Conservation (phyloP, 2,113 vertebrate genomes). For the Chloropsis cyanopogon region DNA sequence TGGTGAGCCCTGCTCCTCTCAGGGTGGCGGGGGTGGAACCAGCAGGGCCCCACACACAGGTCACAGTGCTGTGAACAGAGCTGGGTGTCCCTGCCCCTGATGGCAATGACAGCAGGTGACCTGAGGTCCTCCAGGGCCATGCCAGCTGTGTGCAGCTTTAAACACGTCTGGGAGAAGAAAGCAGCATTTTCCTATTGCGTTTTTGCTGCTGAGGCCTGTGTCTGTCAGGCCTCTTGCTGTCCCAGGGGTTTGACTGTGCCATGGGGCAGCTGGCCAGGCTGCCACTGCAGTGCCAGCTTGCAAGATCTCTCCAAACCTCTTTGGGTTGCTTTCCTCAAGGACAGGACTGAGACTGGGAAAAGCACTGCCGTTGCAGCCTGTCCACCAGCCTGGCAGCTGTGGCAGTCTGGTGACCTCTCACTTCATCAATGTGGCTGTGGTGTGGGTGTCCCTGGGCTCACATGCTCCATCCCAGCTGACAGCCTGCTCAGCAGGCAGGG, state of each 20-base stretch:
- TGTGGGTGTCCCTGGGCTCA: background rate
- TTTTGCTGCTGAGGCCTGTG: background rate
- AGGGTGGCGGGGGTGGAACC: background rate
- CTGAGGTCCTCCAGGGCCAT: background rate
- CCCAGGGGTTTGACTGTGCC: background rate
- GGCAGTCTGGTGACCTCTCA: background rate
- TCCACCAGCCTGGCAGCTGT: background rate
- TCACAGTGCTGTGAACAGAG: rapidly evolving
- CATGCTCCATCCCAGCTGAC: background rate
- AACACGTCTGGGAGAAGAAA: background rate
- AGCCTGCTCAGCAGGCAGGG: background rate
- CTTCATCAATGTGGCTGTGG: background rate
- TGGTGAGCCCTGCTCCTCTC: background rate
- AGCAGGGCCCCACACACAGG: background rate
- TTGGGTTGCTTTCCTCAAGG: background rate
- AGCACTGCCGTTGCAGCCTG: rapidly evolving
- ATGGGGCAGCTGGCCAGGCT: background rate
- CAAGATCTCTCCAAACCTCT: background rate
- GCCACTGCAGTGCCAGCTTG: background rate
- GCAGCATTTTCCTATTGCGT: background rate
- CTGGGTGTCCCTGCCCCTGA: background rate
- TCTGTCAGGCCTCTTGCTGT: background rate
- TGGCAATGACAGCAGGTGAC: rapidly evolving
- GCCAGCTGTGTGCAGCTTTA: background rate
- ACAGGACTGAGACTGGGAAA: background rate